phyloP scores from a whole-genome alignment of 2,888 invertebrate species.

The Drosophila siamana region DNA sequence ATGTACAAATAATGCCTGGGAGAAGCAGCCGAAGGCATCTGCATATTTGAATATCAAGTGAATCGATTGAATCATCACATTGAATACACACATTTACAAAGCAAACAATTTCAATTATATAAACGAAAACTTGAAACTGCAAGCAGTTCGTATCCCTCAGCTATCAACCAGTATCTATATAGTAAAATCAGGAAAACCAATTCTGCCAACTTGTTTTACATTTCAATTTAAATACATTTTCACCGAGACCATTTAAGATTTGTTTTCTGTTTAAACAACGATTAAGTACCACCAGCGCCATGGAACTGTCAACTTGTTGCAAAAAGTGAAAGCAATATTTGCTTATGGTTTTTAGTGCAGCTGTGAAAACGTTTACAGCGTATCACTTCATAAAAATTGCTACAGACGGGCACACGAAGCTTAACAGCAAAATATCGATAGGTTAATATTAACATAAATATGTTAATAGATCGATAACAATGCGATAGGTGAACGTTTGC shows the following conservation, averaged over 20 bases:
- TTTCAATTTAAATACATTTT: not conserved
- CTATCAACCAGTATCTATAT: not conserved
- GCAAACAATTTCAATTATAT: conserved; percentile 19
- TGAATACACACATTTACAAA: conserved; percentile 38
- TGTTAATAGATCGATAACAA: no score
- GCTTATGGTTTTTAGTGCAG: not conserved
- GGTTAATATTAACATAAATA: no score
- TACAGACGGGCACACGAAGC: no score
- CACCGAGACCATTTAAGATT: not conserved
- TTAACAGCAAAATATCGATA: no score
- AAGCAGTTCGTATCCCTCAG: not conserved
- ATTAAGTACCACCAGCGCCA: not conserved
- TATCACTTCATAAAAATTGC: not conserved
- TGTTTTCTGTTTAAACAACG: not conserved
- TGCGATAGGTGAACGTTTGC: no score
- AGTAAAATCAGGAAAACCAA: not conserved
- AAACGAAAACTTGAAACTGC: conserved; percentile 3
- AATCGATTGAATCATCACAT: conserved; percentile 31
- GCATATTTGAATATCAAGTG: conserved; percentile 55
- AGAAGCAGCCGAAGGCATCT: conserved; percentile 37
- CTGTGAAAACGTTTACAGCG: not conserved
- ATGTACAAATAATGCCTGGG: conserved; percentile 36
- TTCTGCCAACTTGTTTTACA: not conserved
- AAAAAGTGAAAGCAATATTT: not conserved
- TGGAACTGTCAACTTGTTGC: not conserved